Evolutionary conservation across 2,888 invertebrate species (phyloP).

Genomic region (Nemotelus nigrinus): DNA sequence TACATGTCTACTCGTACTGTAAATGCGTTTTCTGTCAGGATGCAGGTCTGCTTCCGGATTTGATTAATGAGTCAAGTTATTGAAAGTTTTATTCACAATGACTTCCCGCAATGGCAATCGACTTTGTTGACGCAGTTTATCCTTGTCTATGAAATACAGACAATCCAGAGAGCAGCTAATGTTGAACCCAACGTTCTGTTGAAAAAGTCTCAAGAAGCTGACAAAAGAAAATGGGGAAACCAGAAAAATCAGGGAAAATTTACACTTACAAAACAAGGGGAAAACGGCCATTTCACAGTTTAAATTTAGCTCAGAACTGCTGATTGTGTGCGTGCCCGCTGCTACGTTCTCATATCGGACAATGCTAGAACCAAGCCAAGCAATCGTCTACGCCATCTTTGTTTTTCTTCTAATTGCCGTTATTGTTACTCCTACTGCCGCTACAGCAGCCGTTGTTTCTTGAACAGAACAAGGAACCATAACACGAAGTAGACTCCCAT

Average conservation of each 20-base stretch:
- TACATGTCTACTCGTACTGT: too few relatives aligned
- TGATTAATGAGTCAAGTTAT: too few relatives aligned
- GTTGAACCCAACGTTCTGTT: too few relatives aligned
- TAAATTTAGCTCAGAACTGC: slow-evolving; percentile 46
- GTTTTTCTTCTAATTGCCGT: slow-evolving; percentile 33
- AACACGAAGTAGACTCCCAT: not conserved
- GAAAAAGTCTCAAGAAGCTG: not conserved
- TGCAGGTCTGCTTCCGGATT: too few relatives aligned
- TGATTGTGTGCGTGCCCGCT: slow-evolving; percentile 19
- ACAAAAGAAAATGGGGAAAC: slow-evolving; percentile 6
- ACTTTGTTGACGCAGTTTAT: too few relatives aligned
- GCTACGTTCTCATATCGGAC: slow-evolving; percentile 13
- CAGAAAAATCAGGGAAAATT: slow-evolving; percentile 25
- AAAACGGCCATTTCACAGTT: slow-evolving; percentile 45
- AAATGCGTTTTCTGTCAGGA: too few relatives aligned
- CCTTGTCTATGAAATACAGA: too few relatives aligned
- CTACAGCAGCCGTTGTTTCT: slow-evolving; percentile 1
- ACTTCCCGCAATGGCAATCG: too few relatives aligned
- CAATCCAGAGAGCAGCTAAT: too few relatives aligned
- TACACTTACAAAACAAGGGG: slow-evolving; percentile 34
- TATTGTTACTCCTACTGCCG: not conserved
- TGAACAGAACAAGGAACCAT: slow-evolving; percentile 22
- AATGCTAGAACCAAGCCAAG: not conserved
- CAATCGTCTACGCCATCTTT: slow-evolving; percentile 20
- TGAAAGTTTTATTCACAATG: too few relatives aligned